Percentiles rank a stretch among this genome's conserved stretches.
phyloP scores from a whole-genome alignment of 2,797 vertebrate species.

The Argentina silus region DNA sequence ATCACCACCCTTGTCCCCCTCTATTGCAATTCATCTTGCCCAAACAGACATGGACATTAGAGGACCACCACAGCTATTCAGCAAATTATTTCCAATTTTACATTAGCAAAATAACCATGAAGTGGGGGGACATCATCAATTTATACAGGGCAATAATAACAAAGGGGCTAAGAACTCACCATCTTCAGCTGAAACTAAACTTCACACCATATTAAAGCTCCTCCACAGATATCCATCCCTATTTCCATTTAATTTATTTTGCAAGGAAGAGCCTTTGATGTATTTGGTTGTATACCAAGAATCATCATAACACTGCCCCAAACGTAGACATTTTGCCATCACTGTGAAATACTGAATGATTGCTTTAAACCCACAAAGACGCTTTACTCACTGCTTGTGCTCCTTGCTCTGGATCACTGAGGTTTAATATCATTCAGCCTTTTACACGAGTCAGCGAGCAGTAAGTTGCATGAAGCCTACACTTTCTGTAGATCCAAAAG shows the following conservation, averaged over 20 bases:
- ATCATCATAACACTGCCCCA: constrained; percentile 19
- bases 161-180: constrained; percentile 56
- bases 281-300: constrained; percentile 13
- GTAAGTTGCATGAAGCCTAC: not conserved
- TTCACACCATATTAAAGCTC: constrained; percentile 61
- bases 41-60: constrained; percentile 60
- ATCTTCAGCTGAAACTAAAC: constrained; percentile 51
- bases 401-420: not conserved
- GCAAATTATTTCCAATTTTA: constrained; percentile 60
- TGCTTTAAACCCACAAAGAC: constrained; percentile 11
- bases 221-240: constrained; percentile 22
- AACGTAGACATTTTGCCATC: constrained; percentile 35
- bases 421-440: not conserved
- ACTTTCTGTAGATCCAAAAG: not conserved
- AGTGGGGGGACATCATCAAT: constrained; percentile 66
- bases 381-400: not conserved
- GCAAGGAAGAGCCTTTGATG: constrained; percentile 53
- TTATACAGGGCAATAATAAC: constrained; percentile 69
- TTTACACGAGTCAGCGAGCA: not conserved
- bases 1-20: constrained; percentile 30
- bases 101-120: constrained; percentile 72
- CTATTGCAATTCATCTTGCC: constrained; percentile 55
- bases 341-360: constrained; percentile 31
- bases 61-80: constrained; percentile 48
- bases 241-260: constrained; percentile 48